Base-by-base conservation (phyloP, 2,797 vertebrate genomes). In the Poecilia picta region DNA sequence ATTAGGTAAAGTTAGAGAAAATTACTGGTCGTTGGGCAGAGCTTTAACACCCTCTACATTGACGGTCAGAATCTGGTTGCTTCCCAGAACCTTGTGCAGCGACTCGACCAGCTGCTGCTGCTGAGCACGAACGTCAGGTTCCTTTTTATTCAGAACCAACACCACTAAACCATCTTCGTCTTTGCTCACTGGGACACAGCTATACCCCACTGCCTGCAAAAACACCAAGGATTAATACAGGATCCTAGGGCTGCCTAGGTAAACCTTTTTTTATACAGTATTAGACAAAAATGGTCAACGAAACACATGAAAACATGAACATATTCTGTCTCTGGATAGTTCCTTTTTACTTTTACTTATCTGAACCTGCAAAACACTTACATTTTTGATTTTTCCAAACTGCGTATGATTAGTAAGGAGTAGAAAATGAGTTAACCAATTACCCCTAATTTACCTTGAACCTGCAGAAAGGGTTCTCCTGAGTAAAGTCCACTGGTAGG, bases 381-480 rank as follows among this genome's bases (percentile, higher is more conserved):
- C 8, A 62, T 62, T 41, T 68, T 5, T 41, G 2, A 68, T 62
- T 41, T 68, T 41, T 68, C 20, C 20, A 41, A 41, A 41, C 36
- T 41, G 36, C 10, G 2, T 6, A 13, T 39, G 18, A 25, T 11
- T 68, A 68, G 39, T 23, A 41, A 25, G 16, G 45, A 12, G 0
- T 74, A 71, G 23, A 1, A 41, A 5, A 1, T 1, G 18, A 55
- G 46, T 8, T 23, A 16, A 12, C 46, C n/a, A 1, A 25, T 70
- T 15, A 46, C 0, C 59, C 33, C 12, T 5, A 28, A 25, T 4
- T 82, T 95, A 99, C 98, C 98, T 99, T 99, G 92, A 99, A 99
- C 82, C 98, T 95, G 95, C 98, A 99, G 92, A 99, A 99, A 11
- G 97, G 97, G 89, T 99, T 99, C 91, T 99, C 98, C 93, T 96